Evolutionary conservation across 1,140 invertebrate species (phyloP).

Genomic region (Penaeus japonicus): DNA sequence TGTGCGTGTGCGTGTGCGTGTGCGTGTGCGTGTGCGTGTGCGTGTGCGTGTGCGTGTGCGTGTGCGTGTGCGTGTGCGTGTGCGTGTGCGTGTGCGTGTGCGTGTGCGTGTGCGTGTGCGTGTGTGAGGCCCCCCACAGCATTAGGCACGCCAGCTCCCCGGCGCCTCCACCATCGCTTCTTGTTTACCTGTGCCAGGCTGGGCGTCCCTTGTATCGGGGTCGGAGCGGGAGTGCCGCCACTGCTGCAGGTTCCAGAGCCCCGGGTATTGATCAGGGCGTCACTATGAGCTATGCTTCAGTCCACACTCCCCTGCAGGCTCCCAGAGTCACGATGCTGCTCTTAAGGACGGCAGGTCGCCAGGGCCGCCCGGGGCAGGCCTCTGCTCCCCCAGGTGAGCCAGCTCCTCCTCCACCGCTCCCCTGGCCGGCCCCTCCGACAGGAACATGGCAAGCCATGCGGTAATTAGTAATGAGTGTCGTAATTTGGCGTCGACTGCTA

Average conservation of each 20-base stretch:
- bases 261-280: constrained; percentile 55
- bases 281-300: constrained; percentile 57
- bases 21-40: neutral
- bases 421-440: neutral
- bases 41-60: neutral
- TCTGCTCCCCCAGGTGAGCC: neutral
- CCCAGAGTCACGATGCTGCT: constrained; percentile 54
- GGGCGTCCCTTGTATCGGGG: constrained; percentile 18
- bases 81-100: neutral
- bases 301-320: constrained; percentile 54
- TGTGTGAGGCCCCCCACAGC: neutral
- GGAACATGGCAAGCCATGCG: neutral
- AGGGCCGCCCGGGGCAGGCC: neutral
- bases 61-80: neutral
- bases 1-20: neutral
- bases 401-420: neutral
- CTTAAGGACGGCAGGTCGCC: constrained; percentile 40
- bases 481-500: constrained; percentile 48
- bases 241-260: constrained; percentile 52
- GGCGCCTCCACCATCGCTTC: constrained; percentile 13
- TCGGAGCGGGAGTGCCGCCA: constrained; percentile 11
- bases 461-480: constrained; percentile 31
- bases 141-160: neutral
- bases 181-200: constrained; percentile 28
- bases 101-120: neutral